Evolutionary conservation across 1,140 invertebrate species (phyloP).

Genomic region (Asbolus verrucosus): DNA sequence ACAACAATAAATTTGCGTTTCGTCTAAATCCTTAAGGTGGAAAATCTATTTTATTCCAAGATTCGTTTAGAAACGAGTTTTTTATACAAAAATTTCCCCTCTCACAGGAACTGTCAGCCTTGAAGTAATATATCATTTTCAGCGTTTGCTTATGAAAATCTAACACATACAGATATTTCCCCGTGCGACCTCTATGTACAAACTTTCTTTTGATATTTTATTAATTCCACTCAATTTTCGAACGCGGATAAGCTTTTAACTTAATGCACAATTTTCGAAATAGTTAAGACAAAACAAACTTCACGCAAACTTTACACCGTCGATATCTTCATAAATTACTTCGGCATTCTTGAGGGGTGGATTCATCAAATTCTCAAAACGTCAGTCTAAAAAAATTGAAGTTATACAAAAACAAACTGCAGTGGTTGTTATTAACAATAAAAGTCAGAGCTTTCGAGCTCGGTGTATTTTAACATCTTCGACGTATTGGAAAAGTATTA

Average conservation of each 20-base stretch:
- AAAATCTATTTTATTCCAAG: slow-evolving; percentile 16
- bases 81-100: slow-evolving; percentile 22
- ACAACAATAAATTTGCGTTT: background rate
- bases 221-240: slow-evolving; percentile 31
- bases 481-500: too few species aligned
- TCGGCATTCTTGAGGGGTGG: too few species aligned
- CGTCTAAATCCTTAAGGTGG: slow-evolving; percentile 2
- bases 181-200: background rate
- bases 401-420: too few species aligned
- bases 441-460: too few species aligned
- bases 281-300: background rate
- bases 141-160: slow-evolving; percentile 41
- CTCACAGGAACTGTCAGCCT: slow-evolving; percentile 41
- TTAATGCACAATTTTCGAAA: background rate
- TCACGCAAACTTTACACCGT: too few species aligned
- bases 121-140: slow-evolving; percentile 45
- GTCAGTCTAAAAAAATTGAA: too few species aligned
- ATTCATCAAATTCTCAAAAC: too few species aligned
- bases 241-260: slow-evolving; percentile 28
- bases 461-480: too few species aligned
- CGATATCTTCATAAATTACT: too few species aligned
- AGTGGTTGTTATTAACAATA: too few species aligned
- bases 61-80: slow-evolving; percentile 10
- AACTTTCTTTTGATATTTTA: slow-evolving; percentile 31
- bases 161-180: slow-evolving; percentile 17